Evolutionary conservation across 2,888 invertebrate genomes (phyloP), one percentile per base, ranked within the genome.

Genomic region (Ypsolopha sequella): DNA sequence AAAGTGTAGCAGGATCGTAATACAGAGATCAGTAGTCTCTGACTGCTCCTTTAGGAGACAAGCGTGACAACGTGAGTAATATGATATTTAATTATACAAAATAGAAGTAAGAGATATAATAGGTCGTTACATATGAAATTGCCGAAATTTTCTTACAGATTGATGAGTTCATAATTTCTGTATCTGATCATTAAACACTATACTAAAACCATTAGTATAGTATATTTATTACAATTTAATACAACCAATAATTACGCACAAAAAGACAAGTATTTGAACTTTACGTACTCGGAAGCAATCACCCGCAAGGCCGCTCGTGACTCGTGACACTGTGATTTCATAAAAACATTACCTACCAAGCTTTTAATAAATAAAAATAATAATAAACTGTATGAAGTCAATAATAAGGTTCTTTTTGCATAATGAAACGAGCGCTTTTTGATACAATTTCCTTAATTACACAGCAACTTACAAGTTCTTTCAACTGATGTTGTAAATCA

Each of bases 261-360:
- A 11, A 24, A 3, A 24, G 24, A 24, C 24, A 24, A 24, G 4
- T 4, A 62, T 56, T 57, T 66, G 60, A 60, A 56, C 60, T 62
- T 52, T 59, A 62, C 65, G 54, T 63, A 68, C 72, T 76, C 71
- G 73, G 74, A 76, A 75, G 68, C 61, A 62, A 61, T 63, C 64
- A 64, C 60, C 67, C 52, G 44, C 71, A 76, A 77, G 76, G 76
- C 58, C 68, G 55, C 36, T 56, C 53, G 57, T 59, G 54, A 55
- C 53, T 47, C 53, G 51, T 24, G 43, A 11, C 8, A 55, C 36
- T 11, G 14, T 56, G 55, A 58, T 56, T 55, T 55, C 52, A 57
- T 52, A 56, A 60, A 60, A 59, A 52, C 54, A 53, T 44, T 7
- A 45, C 48, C 51, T 47, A n/a, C 38, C 46, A 11, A 38, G 13